These are phyloP conservation scores for Brachyrhaphis roseni DNA, from an alignment of 2,797 vertebrate species.

Conservation along the genomic window DNA sequence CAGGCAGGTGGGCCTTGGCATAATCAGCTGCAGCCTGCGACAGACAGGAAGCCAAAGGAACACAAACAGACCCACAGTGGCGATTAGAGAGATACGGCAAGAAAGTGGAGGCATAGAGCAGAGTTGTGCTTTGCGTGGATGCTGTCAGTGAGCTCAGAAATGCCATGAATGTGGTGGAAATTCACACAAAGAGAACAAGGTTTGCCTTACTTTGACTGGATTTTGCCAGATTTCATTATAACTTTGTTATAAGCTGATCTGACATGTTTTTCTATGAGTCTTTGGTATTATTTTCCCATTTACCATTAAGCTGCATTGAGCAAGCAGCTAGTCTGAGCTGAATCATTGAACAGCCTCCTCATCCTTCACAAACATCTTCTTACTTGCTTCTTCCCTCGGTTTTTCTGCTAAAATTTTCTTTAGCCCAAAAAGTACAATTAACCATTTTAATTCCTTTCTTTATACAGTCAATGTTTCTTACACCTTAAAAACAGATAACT, in stretches of 20 bases:
- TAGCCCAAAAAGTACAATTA: slow-evolving; percentile 30
- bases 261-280: not conserved
- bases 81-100: slow-evolving; percentile 1
- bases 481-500: not conserved
- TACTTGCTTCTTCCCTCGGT: slow-evolving; percentile 37
- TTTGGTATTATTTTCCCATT: not conserved
- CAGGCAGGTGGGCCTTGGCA: slow-evolving; percentile 93
- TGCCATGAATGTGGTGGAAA: not conserved
- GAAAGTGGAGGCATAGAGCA: not conserved
- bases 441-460: not conserved
- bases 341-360: slow-evolving; percentile 61
- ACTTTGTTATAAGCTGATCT: not conserved
- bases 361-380: slow-evolving; percentile 27
- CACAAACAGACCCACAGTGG: not conserved
- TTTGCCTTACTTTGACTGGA: not conserved
- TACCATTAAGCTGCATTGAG: slow-evolving; percentile 17
- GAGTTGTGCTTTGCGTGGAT: not conserved
- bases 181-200: not conserved
- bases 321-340: slow-evolving; percentile 37
- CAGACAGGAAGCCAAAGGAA: slow-evolving; percentile 1
- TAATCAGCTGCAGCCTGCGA: slow-evolving; percentile 94
- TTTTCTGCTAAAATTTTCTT: slow-evolving; percentile 51
- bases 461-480: not conserved
- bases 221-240: not conserved
- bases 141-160: not conserved